Percentiles rank a stretch among this genome's conserved stretches.
Evolutionary conservation across 2,888 invertebrate species (phyloP).

Genomic region (Eurytoma adleriae): DNA sequence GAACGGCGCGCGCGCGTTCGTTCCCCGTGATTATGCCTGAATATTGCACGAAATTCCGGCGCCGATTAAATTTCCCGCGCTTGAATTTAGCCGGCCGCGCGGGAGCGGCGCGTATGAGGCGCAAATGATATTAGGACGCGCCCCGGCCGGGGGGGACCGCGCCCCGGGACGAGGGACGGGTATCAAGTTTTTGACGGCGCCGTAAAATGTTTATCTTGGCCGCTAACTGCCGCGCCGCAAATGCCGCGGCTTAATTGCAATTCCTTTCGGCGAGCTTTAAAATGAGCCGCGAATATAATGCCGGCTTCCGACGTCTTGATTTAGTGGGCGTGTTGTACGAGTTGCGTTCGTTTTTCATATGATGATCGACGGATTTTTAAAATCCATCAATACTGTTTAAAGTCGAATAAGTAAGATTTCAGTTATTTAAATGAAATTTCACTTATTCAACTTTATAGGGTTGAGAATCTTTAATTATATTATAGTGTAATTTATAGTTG

Average conservation of each 20-base stretch:
- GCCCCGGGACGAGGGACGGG: conserved; percentile 5
- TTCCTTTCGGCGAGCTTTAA: conserved; percentile 22
- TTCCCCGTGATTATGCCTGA: conserved; percentile 47
- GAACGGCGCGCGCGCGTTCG: conserved; percentile 39
- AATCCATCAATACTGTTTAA: too few species aligned
- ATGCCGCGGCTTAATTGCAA: conserved; percentile 45
- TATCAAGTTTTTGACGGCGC: conserved; percentile 52
- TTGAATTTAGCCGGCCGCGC: conserved; percentile 29
- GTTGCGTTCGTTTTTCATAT: too few species aligned
- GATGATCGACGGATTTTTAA: too few species aligned
- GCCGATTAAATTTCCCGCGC: conserved; percentile 54
- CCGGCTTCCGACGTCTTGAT: too few species aligned
- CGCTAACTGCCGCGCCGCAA: conserved; percentile 49
- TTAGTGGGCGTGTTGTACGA: too few species aligned
- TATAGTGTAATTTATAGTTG: too few species aligned
- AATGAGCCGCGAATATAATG: too few species aligned
- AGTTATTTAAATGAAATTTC: too few species aligned
- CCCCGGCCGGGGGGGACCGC: background rate
- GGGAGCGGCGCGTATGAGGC: background rate
- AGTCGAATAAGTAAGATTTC: too few species aligned
- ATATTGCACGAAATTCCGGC: conserved; percentile 56
- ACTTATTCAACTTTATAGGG: too few species aligned
- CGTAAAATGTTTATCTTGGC: conserved; percentile 49
- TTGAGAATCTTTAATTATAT: too few species aligned
- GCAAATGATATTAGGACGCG: conserved; percentile 39